Conservation (phyloP, 2,888 invertebrate genomes). For the Nyleta sp. region DNA sequence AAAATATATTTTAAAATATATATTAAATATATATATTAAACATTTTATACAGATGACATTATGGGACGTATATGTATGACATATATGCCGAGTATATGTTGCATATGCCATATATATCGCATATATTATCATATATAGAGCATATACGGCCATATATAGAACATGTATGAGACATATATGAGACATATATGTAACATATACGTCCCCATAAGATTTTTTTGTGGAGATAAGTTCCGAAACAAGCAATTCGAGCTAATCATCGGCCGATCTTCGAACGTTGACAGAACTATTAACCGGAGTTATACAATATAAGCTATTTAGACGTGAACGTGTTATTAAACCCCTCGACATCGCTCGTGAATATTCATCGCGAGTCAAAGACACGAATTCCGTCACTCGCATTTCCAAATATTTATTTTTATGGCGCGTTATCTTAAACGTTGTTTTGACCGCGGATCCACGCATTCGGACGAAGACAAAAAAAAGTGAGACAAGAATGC, state of each 20-base stretch:
- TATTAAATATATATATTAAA: no score
- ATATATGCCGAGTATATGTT: no score
- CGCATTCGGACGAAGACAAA: conserved; percentile 23
- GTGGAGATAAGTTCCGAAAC: conserved; percentile 6
- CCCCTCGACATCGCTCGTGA: conserved; percentile 52
- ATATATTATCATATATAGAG: no score
- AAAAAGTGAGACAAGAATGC: conserved; percentile 16
- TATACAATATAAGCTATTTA: conserved; percentile 63
- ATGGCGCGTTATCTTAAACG: conserved; percentile 59
- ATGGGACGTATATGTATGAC: no score
- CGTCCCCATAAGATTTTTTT: no score
- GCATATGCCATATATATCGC: no score
- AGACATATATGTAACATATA: no score
- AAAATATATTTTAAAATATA: no score
- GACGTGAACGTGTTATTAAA: conserved; percentile 60
- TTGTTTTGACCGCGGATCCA: conserved; percentile 36
- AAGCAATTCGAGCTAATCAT: conserved; percentile 37
- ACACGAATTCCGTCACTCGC: conserved; percentile 60
- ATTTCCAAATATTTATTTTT: conserved; percentile 63
- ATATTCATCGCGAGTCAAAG: conserved; percentile 57
- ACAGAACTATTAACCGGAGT: conserved; percentile 54
- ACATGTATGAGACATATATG: no score
- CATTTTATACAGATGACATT: no score
- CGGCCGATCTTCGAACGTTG: conserved; percentile 35
- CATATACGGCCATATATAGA: no score